A percentile compares a stretch with the other conserved stretches of the same genome.
Conservation (phyloP, 2,797 vertebrate genomes). For the Bradypus variegatus region DNA sequence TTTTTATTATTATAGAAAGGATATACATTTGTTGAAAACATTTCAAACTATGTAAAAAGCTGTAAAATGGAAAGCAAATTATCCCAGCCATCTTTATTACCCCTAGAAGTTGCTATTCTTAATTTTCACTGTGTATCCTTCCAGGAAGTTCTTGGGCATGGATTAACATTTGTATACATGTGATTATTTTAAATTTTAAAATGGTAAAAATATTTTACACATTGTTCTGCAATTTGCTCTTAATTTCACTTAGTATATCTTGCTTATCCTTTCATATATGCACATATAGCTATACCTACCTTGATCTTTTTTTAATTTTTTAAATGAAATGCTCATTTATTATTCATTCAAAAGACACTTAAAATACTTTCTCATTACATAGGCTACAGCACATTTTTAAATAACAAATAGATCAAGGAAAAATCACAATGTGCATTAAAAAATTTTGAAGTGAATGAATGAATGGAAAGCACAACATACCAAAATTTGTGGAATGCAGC, state of each 20-base stretch:
- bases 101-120: background rate
- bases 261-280: background rate
- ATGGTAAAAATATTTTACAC: background rate
- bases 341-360: background rate
- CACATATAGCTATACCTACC: background rate
- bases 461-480: background rate
- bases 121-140: background rate
- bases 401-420: background rate
- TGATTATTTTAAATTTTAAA: background rate
- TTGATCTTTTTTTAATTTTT: too few species aligned
- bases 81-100: background rate
- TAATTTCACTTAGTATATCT: background rate
- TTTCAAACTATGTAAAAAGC: background rate
- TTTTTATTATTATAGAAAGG: too few species aligned
- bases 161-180: background rate
- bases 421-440: background rate
- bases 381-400: background rate
- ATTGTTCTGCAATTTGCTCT: background rate
- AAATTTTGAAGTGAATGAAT: background rate
- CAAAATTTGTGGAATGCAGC: background rate
- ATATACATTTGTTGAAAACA: too few species aligned
- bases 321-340: too few species aligned
- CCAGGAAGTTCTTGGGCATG: constrained; percentile 10
- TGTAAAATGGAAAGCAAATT: background rate
- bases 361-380: background rate